Conservation (phyloP, 2,888 invertebrate genomes). For the Agrypnus murinus region DNA sequence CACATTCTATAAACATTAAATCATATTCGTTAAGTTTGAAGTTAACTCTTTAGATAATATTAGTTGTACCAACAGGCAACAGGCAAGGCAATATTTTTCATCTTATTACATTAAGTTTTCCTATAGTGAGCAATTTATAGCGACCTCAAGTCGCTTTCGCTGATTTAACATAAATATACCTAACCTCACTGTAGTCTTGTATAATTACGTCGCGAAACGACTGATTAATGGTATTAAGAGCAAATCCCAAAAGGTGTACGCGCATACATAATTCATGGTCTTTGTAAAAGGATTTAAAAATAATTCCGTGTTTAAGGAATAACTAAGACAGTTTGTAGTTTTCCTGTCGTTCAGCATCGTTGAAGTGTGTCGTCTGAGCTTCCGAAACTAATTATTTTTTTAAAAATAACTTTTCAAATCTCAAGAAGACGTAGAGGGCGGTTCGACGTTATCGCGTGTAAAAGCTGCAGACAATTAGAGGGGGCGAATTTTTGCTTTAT, state of each 20-base stretch:
- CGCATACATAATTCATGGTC: too few species aligned
- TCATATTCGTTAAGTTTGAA: conserved; percentile 18
- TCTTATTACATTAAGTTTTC: conserved; percentile 18
- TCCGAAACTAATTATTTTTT: conserved; percentile 57
- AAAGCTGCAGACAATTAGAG: conserved; percentile 43
- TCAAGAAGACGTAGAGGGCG: conserved; percentile 36
- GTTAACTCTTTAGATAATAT: not conserved
- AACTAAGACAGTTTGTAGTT: conserved; percentile 35
- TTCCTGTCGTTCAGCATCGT: conserved; percentile 40
- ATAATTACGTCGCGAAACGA: not conserved
- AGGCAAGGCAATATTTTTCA: conserved; percentile 16
- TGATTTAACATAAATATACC: not conserved
- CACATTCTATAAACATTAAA: conserved; percentile 16
- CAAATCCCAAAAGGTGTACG: too few species aligned
- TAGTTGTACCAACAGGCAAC: conserved; percentile 20
- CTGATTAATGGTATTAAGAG: conserved; percentile 18
- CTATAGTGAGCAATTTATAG: conserved; percentile 17
- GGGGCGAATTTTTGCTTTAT: conserved; percentile 26
- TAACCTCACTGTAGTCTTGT: too few species aligned
- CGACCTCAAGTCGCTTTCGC: not conserved
- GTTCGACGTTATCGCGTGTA: conserved; percentile 39
- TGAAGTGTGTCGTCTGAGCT: conserved; percentile 48
- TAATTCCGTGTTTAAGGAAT: conserved; percentile 43
- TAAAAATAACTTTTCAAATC: conserved; percentile 44
- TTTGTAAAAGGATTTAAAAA: conserved; percentile 32